Evolutionary conservation across 1,140 invertebrate genomes (phyloP).

Genomic region (Tetragonula clypearis): DNA sequence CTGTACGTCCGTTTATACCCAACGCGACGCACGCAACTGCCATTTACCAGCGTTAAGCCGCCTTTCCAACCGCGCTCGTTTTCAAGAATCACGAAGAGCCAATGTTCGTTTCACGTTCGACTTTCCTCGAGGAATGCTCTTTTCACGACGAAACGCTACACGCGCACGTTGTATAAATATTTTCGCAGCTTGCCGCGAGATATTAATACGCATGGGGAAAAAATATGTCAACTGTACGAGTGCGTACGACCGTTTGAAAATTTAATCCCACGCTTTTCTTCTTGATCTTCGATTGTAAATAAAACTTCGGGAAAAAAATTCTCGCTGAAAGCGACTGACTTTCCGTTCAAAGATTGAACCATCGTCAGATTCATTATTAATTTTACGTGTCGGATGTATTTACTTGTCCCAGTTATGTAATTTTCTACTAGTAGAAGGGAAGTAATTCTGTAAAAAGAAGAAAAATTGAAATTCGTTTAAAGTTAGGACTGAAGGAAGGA

Average conservation of each 20-base stretch:
- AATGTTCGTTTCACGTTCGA: background rate
- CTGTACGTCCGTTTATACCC: conserved; percentile 44
- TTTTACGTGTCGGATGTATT: background rate
- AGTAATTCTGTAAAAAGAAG: background rate
- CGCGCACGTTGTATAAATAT: background rate
- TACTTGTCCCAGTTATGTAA: background rate
- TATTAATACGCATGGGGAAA: background rate
- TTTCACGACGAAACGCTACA: background rate
- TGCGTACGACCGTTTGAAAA: background rate
- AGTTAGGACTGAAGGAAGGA: background rate
- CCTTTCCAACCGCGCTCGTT: conserved; percentile 22
- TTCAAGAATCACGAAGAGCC: background rate
- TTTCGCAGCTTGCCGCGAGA: background rate
- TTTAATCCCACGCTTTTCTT: background rate
- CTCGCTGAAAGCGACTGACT: background rate
- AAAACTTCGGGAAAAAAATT: background rate
- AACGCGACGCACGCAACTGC: conserved; percentile 46
- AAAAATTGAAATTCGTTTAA: background rate
- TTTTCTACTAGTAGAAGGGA: no score
- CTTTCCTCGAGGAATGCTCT: background rate
- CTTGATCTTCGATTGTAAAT: background rate
- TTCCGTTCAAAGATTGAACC: background rate
- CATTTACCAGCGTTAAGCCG: conserved; percentile 30
- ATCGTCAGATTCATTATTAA: background rate
- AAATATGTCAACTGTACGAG: background rate